These are phyloP conservation scores for Sebastes vulpes DNA, from an alignment of 2,797 vertebrate genomes.

Conservation along the genomic window DNA sequence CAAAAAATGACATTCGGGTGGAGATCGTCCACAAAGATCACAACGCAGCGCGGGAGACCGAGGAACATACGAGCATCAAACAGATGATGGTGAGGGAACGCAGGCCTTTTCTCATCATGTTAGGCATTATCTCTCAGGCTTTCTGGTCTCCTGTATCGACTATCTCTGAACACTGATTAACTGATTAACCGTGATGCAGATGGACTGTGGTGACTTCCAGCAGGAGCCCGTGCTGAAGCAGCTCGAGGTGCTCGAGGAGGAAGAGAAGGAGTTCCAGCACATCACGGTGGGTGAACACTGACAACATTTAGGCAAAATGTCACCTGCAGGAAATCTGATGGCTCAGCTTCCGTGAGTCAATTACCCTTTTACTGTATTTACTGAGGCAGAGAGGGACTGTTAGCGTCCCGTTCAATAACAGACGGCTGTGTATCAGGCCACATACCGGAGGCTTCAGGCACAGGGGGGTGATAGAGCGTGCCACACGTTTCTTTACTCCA, in stretches of 20 bases:
- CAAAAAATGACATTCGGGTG: slow-evolving; percentile 97
- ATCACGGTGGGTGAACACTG: slow-evolving; percentile 86
- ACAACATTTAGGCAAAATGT: not conserved
- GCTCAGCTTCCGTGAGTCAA: not conserved
- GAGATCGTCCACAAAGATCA: slow-evolving; percentile 99
- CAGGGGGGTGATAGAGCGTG: too few relatives aligned
- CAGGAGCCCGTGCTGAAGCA: slow-evolving; percentile 93
- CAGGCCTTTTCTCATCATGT: not conserved
- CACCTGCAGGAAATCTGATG: not conserved
- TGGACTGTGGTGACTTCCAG: slow-evolving; percentile 92
- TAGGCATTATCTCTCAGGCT: not conserved
- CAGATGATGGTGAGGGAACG: slow-evolving; percentile 94
- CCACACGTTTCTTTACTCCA: too few relatives aligned
- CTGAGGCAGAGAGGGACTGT: not conserved
- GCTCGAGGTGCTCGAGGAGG: slow-evolving; percentile 92
- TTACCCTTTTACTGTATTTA: not conserved
- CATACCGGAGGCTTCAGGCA: not conserved
- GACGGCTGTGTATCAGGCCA: not conserved
- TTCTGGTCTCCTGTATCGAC: not conserved
- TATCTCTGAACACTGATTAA: too few relatives aligned
- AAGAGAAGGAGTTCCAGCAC: slow-evolving; percentile 94
- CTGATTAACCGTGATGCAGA: slow-evolving; percentile 70
- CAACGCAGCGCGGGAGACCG: slow-evolving; percentile 89
- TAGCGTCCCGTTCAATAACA: not conserved
- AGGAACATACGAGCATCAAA: slow-evolving; percentile 96